Conservation (phyloP, 2,888 invertebrate species). For the Anorthoa munda region DNA sequence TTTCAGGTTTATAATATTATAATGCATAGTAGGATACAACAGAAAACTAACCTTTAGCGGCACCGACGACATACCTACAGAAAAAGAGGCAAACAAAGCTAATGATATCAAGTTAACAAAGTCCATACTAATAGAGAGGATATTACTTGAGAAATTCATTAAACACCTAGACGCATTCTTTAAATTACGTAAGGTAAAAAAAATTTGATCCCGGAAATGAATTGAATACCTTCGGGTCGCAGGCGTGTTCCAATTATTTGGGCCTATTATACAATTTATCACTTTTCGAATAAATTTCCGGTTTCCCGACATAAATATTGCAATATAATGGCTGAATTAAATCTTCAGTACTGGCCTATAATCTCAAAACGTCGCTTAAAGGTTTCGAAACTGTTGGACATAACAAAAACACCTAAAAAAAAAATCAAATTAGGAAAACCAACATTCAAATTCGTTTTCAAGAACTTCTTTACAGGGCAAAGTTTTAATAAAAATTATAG, state of each 20-base stretch:
- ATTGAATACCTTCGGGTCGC: slow-evolving; percentile 43
- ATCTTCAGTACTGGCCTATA: too few relatives aligned
- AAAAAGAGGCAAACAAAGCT: neutral
- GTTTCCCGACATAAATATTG: too few relatives aligned
- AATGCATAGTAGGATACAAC: too few relatives aligned
- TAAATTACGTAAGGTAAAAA: slow-evolving; percentile 18
- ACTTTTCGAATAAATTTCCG: too few relatives aligned
- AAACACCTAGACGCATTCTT: slow-evolving; percentile 29
- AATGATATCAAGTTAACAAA: slow-evolving; percentile 5
- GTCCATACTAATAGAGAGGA: slow-evolving; percentile 10
- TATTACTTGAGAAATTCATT: slow-evolving; percentile 28
- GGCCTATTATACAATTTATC: too few relatives aligned
- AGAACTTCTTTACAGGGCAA: neutral
- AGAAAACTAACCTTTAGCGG: neutral
- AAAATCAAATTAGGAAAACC: neutral
- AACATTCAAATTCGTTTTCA: neutral
- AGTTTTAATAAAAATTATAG: neutral
- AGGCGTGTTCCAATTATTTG: too few relatives aligned
- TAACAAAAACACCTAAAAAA: too few relatives aligned
- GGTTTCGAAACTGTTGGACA: too few relatives aligned
- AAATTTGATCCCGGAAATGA: slow-evolving; percentile 44
- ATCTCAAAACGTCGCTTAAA: too few relatives aligned
- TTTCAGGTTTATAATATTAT: too few relatives aligned
- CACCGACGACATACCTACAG: too few relatives aligned
- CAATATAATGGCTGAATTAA: too few relatives aligned